These are phyloP conservation scores for Sus cebifrons DNA, from an alignment of 2,797 vertebrate genomes.

Conservation along the genomic window DNA sequence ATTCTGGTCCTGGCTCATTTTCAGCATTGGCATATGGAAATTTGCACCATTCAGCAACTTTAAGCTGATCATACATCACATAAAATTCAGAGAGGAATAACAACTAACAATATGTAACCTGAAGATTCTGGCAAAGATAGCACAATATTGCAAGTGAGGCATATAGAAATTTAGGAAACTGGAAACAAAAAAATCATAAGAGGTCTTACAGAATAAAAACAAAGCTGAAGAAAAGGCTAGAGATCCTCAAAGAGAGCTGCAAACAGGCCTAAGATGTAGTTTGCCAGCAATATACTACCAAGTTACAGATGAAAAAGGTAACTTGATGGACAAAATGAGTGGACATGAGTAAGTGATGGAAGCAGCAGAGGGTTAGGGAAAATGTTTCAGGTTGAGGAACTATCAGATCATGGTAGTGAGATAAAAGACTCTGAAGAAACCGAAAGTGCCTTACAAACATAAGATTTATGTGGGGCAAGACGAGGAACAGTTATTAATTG, in stretches of 20 bases:
- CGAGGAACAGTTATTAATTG: conserved; percentile 4
- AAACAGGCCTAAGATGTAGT: neutral
- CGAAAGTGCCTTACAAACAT: neutral
- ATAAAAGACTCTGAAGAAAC: neutral
- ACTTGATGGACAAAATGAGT: neutral
- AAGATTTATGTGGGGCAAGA: conserved; percentile 23
- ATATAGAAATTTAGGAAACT: neutral
- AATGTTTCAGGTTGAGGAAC: neutral
- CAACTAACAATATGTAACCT: neutral
- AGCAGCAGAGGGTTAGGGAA: neutral
- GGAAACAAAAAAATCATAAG: neutral
- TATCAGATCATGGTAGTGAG: neutral
- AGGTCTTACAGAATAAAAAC: neutral
- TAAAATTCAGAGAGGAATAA: conserved; percentile 20
- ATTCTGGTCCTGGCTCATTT: neutral
- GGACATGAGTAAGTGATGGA: neutral
- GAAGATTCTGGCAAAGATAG: neutral
- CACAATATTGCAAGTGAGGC: neutral
- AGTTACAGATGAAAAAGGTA: neutral
- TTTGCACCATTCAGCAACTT: neutral
- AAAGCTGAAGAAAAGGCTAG: conserved; percentile 15
- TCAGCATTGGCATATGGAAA: conserved; percentile 25
- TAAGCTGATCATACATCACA: neutral
- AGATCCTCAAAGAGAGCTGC: neutral
- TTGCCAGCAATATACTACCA: neutral